phyloP scores from a whole-genome alignment of 2,888 invertebrate genomes.

The Leucoma salicis region DNA sequence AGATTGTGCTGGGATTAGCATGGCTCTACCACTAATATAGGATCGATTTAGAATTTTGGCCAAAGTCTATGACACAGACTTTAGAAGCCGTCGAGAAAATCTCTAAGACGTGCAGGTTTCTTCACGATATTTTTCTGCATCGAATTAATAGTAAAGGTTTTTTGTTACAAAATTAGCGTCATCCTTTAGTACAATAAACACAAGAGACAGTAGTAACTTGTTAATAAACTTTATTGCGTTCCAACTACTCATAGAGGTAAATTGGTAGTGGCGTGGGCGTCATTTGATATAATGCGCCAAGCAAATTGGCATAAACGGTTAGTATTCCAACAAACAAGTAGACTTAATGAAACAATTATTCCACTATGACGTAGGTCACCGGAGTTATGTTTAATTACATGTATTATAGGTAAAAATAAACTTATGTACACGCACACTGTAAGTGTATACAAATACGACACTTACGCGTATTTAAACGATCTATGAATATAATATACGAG shows the following conservation, averaged over 20 bases:
- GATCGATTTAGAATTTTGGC: no score
- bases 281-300: slow-evolving; percentile 29
- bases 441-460: no score
- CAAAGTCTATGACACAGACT: no score
- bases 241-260: slow-evolving; percentile 16
- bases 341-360: slow-evolving; percentile 52
- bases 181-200: slow-evolving; percentile 25
- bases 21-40: no score
- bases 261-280: slow-evolving; percentile 26
- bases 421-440: slow-evolving; percentile 18
- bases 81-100: no score
- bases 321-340: slow-evolving; percentile 50
- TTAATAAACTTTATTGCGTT: slow-evolving; percentile 25
- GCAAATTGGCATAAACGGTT: slow-evolving; percentile 42
- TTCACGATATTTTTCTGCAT: no score
- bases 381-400: slow-evolving; percentile 34
- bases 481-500: no score
- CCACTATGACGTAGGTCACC: slow-evolving; percentile 20
- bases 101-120: no score
- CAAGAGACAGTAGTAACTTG: slow-evolving; percentile 18
- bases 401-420: slow-evolving; percentile 1
- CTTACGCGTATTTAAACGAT: no score
- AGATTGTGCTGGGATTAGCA: no score
- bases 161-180: no score
- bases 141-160: no score